A percentile compares a stretch with the other conserved stretches of the same genome.
These are phyloP conservation scores for Labeo rohita DNA, from an alignment of 2,113 vertebrate genomes.

Conservation along the genomic window DNA sequence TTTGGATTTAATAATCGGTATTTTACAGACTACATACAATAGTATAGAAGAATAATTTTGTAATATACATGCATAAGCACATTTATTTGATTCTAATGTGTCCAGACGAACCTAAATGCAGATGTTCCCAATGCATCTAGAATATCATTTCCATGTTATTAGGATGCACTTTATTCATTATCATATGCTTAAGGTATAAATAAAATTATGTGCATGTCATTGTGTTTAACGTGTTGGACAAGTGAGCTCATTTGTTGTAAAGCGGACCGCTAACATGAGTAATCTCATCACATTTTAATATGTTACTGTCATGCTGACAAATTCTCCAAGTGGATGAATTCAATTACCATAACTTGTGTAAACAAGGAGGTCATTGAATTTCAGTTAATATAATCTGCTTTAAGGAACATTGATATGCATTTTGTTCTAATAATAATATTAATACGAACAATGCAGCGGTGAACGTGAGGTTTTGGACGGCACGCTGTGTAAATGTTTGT, in stretches of 20 bases:
- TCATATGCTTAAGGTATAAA: slow-evolving; percentile 50
- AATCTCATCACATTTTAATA: slow-evolving; percentile 59
- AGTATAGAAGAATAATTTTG: neutral
- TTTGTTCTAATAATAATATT: slow-evolving; percentile 32
- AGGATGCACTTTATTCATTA: slow-evolving; percentile 52
- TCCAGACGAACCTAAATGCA: slow-evolving; percentile 16
- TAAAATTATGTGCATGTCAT: slow-evolving; percentile 51
- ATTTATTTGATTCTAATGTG: neutral
- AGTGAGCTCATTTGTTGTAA: slow-evolving; percentile 56
- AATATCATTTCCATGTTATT: slow-evolving; percentile 47
- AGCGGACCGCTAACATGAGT: slow-evolving; percentile 45
- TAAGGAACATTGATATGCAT: slow-evolving; percentile 32
- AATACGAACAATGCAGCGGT: slow-evolving; percentile 17
- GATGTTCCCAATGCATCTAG: slow-evolving; percentile 4
- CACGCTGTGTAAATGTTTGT: slow-evolving; percentile 5
- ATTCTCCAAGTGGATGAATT: slow-evolving; percentile 44
- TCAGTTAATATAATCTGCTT: slow-evolving; percentile 40
- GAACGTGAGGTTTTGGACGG: slow-evolving; percentile 12
- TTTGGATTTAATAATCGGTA: neutral
- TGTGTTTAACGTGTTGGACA: slow-evolving; percentile 48
- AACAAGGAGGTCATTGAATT: slow-evolving; percentile 56
- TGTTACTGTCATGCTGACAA: slow-evolving; percentile 56
- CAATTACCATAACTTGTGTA: slow-evolving; percentile 53
- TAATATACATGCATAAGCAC: neutral
- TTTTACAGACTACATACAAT: neutral